Evolutionary conservation across 2,113 vertebrate genomes (phyloP).

Genomic region (Sorex fumeus): DNA sequence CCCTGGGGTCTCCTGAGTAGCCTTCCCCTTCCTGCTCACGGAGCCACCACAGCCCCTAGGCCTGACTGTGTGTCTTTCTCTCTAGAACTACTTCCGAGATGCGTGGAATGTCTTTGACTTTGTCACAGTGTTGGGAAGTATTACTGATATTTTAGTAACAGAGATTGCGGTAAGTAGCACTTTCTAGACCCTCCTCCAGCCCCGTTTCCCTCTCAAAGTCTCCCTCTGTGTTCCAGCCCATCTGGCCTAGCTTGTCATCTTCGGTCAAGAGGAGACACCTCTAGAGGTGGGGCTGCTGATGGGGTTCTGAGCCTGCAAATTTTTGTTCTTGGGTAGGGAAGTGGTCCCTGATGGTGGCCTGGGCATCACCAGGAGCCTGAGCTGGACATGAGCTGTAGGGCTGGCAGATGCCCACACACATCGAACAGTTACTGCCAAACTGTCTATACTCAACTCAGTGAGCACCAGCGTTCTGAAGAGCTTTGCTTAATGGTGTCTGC

Average conservation of each 20-base stretch:
- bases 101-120: slow-evolving; percentile 99
- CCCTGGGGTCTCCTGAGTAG: neutral
- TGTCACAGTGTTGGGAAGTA: slow-evolving; percentile 98
- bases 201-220: neutral
- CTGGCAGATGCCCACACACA: too few species aligned
- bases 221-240: neutral
- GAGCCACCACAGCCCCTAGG: neutral
- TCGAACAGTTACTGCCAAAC: too few species aligned
- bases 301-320: neutral
- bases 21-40: neutral
- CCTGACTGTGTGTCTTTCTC: slow-evolving; percentile 70
- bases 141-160: slow-evolving; percentile 99
- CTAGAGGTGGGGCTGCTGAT: neutral
- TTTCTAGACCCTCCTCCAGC: neutral
- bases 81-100: slow-evolving; percentile 97
- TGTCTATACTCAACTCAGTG: too few species aligned
- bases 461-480: too few species aligned
- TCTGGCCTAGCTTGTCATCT: neutral
- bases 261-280: neutral
- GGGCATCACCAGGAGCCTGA: neutral
- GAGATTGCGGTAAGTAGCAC: slow-evolving; percentile 96
- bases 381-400: too few species aligned
- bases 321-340: neutral
- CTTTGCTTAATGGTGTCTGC: too few species aligned
- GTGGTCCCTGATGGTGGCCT: neutral